These are phyloP conservation scores for Litoditis marina DNA, from an alignment of 2,888 invertebrate genomes.

Conservation along the genomic window DNA sequence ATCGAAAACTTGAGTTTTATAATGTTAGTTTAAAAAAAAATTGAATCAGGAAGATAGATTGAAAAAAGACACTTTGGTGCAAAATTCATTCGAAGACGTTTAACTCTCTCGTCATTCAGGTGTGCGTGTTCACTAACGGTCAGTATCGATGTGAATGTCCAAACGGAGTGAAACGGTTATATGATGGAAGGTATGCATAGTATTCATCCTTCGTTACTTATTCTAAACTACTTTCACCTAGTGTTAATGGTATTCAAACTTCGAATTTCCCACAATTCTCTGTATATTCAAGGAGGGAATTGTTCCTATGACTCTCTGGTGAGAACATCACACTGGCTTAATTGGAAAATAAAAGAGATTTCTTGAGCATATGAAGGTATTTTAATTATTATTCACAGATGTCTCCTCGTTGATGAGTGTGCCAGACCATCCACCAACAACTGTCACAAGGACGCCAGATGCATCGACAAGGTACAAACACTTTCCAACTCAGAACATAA, in stretches of 20 bases:
- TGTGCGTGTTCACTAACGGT: conserved; percentile 54
- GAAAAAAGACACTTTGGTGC: neutral
- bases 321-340: too few relatives aligned
- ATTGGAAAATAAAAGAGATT: too few relatives aligned
- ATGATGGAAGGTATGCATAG: conserved; percentile 41
- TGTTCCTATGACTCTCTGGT: too few relatives aligned
- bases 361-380: too few relatives aligned
- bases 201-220: too few relatives aligned
- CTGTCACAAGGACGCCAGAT: conserved; percentile 47
- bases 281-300: too few relatives aligned
- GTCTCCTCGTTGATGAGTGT: conserved; percentile 46
- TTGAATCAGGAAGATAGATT: neutral
- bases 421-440: conserved; percentile 44
- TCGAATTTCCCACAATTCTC: too few relatives aligned
- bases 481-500: neutral
- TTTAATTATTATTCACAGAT: conserved; percentile 20
- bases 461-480: conserved; percentile 42
- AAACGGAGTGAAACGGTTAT: conserved; percentile 34
- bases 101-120: conserved; percentile 15
- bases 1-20: neutral
- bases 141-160: conserved; percentile 53
- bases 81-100: neutral
- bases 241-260: too few relatives aligned
- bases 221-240: too few relatives aligned
- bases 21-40: neutral